These are phyloP conservation scores for Chaenocephalus aceratus DNA, from an alignment of 2,113 vertebrate species.

Conservation along the genomic window DNA sequence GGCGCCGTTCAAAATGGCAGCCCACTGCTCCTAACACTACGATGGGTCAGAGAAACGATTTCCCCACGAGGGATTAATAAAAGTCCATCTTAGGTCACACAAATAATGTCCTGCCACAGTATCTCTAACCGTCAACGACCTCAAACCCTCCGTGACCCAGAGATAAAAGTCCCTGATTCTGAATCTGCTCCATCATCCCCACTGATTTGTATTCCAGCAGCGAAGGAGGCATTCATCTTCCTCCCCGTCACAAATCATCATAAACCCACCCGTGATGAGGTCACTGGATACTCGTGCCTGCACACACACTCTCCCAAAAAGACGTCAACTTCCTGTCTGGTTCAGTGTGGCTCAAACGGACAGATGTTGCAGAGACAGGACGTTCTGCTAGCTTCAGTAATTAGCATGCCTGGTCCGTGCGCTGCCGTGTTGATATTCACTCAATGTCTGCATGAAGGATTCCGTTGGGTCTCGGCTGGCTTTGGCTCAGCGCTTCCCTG, in stretches of 20 bases:
- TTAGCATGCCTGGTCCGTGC: constrained; percentile 55
- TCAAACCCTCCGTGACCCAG: not conserved
- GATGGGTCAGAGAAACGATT: no score
- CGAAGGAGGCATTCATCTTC: constrained; percentile 27
- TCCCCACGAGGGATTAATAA: no score
- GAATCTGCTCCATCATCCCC: not conserved
- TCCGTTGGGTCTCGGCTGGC: constrained; percentile 39
- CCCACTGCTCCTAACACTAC: no score
- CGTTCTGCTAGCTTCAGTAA: constrained; percentile 19
- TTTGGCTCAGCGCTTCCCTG: constrained; percentile 17
- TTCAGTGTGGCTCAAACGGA: not conserved
- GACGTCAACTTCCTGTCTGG: constrained; percentile 4
- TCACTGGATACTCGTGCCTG: not conserved
- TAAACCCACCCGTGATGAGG: constrained; percentile 36
- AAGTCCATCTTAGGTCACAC: no score
- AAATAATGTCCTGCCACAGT: not conserved
- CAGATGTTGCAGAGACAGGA: constrained; percentile 48
- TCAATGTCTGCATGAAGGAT: constrained; percentile 46
- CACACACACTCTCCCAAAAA: not conserved
- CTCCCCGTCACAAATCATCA: constrained; percentile 41
- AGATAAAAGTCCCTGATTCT: not conserved
- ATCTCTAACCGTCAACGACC: not conserved
- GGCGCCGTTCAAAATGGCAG: no score
- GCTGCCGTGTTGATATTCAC: constrained; percentile 62
- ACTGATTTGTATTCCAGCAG: constrained; percentile 51